Evolutionary conservation across 2,113 vertebrate genomes (phyloP).

Genomic region (Sturnira hondurensis): DNA sequence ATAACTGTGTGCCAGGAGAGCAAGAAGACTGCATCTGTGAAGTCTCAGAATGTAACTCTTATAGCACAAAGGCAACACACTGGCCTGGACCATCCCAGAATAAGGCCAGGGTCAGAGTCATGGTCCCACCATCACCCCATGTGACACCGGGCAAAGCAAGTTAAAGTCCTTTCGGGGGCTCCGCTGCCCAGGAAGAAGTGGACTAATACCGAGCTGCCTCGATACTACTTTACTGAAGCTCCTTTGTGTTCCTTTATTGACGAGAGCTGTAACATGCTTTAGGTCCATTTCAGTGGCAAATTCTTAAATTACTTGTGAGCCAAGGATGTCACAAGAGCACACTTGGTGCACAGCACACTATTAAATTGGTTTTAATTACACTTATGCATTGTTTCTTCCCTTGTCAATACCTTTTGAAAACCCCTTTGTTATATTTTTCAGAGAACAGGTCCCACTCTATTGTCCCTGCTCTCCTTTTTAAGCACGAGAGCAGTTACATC

Average conservation of each 20-base stretch:
- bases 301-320: not conserved
- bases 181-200: not conserved
- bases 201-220: not conserved
- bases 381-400: conserved; percentile 5
- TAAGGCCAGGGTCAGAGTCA: not conserved
- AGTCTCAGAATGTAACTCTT: not conserved
- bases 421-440: conserved; percentile 33
- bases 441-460: not conserved
- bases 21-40: not conserved
- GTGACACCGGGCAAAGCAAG: not conserved
- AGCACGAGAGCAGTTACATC: not conserved
- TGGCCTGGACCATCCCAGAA: not conserved
- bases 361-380: conserved; percentile 46
- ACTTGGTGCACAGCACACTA: not conserved
- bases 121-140: not conserved
- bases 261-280: not conserved
- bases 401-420: conserved; percentile 39
- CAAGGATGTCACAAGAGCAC: not conserved
- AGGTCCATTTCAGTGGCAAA: not conserved
- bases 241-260: not conserved
- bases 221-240: not conserved
- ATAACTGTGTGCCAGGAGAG: not conserved
- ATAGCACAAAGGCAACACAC: not conserved
- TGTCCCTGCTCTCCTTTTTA: not conserved
- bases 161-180: not conserved